These are phyloP conservation scores for Dynastes tityus DNA, from an alignment of 2,888 invertebrate genomes.

Conservation along the genomic window DNA sequence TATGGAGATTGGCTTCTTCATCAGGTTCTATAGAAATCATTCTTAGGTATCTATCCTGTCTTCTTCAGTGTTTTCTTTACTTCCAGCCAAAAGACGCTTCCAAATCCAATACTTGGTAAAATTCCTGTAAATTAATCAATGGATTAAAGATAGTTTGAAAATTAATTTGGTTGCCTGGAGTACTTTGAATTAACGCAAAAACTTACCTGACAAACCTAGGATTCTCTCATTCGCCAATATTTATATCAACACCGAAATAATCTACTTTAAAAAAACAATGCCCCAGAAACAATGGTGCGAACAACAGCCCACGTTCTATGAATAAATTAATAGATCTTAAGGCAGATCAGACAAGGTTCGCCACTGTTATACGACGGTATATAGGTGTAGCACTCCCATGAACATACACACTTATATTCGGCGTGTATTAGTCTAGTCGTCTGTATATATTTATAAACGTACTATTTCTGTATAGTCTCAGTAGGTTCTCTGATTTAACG, in stretches of 20 bases:
- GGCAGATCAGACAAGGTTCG: background rate
- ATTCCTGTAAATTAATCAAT: too few species aligned
- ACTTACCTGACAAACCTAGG: too few species aligned
- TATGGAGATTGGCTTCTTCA: too few species aligned
- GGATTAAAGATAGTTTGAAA: too few species aligned
- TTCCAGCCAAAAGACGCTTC: too few species aligned
- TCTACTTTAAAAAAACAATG: conserved; percentile 12
- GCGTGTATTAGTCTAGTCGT: conserved; percentile 14
- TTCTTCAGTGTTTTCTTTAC: too few species aligned
- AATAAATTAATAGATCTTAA: conserved; percentile 19
- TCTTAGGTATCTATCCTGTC: too few species aligned
- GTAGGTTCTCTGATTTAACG: conserved; percentile 29
- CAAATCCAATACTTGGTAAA: too few species aligned
- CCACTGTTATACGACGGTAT: background rate
- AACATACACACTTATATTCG: background rate
- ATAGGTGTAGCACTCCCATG: background rate
- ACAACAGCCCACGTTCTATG: conserved; percentile 12
- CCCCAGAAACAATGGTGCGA: conserved; percentile 18
- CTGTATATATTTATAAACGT: conserved; percentile 37
- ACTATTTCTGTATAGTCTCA: conserved; percentile 38
- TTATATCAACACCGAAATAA: conserved; percentile 17
- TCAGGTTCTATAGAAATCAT: too few species aligned
- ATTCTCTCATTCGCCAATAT: background rate
- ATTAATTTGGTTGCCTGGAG: too few species aligned
- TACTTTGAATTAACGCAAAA: too few species aligned